Conservation (phyloP, 1,140 invertebrate species). For the Macrobrachium rosenbergii region DNA sequence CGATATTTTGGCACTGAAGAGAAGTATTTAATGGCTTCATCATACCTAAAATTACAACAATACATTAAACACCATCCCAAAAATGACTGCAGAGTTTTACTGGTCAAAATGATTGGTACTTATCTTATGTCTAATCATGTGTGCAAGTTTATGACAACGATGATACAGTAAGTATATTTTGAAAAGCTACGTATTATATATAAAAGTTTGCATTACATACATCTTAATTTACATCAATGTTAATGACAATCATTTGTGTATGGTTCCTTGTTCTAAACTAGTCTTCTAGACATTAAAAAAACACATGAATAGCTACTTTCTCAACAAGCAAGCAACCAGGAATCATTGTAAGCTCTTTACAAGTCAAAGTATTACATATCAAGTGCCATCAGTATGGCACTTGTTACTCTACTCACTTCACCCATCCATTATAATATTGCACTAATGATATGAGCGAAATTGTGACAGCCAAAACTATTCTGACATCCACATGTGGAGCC, state of each 20-base stretch:
- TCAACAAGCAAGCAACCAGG: neutral
- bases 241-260: neutral
- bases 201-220: too few species aligned
- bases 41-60: slow-evolving; percentile 73
- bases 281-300: neutral
- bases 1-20: slow-evolving; percentile 90
- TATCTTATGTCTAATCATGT: too few species aligned
- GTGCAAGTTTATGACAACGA: too few species aligned
- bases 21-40: slow-evolving; percentile 88
- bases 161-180: too few species aligned
- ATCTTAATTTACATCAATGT: too few species aligned
- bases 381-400: neutral
- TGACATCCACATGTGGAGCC: slow-evolving; percentile 90
- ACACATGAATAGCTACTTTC: neutral
- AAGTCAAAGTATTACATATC: too few species aligned
- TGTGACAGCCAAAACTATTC: slow-evolving; percentile 86
- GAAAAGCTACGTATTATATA: too few species aligned
- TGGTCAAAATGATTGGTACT: too few species aligned
- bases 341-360: too few species aligned
- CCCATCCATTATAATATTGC: slow-evolving; percentile 84
- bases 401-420: slow-evolving; percentile 72
- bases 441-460: slow-evolving; percentile 87
- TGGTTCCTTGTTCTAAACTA: neutral
- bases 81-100: too few species aligned
- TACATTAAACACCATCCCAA: too few species aligned